Evolutionary conservation across 2,888 invertebrate species (phyloP), one percentile per base, ranked within the genome.

Genomic region (Dione juno): DNA sequence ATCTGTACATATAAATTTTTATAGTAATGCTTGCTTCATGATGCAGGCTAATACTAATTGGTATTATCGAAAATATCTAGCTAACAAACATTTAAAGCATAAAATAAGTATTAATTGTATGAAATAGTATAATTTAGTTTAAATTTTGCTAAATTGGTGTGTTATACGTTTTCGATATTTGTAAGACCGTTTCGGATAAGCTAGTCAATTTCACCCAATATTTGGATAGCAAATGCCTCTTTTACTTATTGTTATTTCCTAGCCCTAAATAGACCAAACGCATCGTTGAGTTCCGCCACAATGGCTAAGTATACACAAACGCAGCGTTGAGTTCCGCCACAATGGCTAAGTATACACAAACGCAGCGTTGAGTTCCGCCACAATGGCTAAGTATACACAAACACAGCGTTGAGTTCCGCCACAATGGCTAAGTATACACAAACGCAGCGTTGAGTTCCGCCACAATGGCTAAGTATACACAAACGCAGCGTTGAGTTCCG

Each of bases 91-190:
- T 48, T 63, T 63, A n/a, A n/a, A n/a, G 35, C 35, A 63, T 48
- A 37, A 35, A 45, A 35, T 48, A 35, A 48, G 63, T 48, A 63
- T 48, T 48, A 50, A 37, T 14, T 63, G 28, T 45, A 50, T 58
- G 19, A 48, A 19, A 50, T 50, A 50, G 19, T n/a, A 16, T 52
- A 66, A 57, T 41, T 67, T 53, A 67, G 64, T 37, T n/a, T 16
- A 67, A 16, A 41, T 59, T 41, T 48, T 50, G 35, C 13, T 13
- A 16, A 59, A 19, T 40, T 16, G 1, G 13, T 57, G 21, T 16
- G 16, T 21, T 8, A 13, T 0, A 9, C 11, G 3, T 28, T 11
- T 8, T 1, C 28, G 28, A 35, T 35, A 13, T 53, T 35, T 53
- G 53, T 37, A 37, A 35, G 54, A 37, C 16, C n/a, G 14, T 10